Percentiles rank a stretch among this genome's conserved stretches.
These are phyloP conservation scores for Drosophila siamana DNA, from an alignment of 2,888 invertebrate species.

Conservation along the genomic window DNA sequence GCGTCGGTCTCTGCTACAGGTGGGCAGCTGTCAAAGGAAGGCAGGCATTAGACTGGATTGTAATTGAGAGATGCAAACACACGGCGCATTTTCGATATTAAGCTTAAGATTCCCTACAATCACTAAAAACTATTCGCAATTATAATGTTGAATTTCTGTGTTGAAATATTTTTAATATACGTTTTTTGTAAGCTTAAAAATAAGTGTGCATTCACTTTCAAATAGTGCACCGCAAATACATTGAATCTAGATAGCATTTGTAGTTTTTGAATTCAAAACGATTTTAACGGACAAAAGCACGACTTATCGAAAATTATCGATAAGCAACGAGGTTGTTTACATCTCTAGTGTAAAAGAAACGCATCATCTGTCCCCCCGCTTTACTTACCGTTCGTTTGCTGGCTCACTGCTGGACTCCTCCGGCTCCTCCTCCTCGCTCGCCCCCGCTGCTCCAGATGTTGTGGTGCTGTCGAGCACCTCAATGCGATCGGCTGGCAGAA, in stretches of 20 bases:
- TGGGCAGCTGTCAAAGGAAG: conserved; percentile 39
- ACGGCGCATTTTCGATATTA: too few species aligned
- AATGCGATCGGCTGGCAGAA: conserved; percentile 68
- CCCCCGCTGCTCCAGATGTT: not conserved
- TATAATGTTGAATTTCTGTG: too few species aligned
- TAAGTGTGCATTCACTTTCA: too few species aligned
- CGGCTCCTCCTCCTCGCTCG: conserved; percentile 15
- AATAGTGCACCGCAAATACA: too few species aligned
- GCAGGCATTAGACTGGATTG: not conserved
- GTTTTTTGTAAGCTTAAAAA: too few species aligned
- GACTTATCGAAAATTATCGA: not conserved
- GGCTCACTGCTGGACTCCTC: conserved; percentile 35
- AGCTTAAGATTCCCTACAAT: too few species aligned
- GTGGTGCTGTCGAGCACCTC: conserved; percentile 37
- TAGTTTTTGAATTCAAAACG: too few species aligned
- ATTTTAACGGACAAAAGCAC: not conserved
- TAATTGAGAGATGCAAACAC: too few species aligned
- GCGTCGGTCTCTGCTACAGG: conserved; percentile 50
- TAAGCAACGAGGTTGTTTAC: not conserved
- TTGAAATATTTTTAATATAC: too few species aligned
- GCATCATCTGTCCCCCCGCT: not conserved
- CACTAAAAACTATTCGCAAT: too few species aligned
- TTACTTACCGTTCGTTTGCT: conserved; percentile 51
- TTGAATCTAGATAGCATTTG: too few species aligned
- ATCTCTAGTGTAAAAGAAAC: not conserved